Percentiles rank a stretch among this genome's conserved stretches.
These are phyloP conservation scores for Cancer borealis DNA, from an alignment of 2,888 invertebrate species.

Conservation along the genomic window DNA sequence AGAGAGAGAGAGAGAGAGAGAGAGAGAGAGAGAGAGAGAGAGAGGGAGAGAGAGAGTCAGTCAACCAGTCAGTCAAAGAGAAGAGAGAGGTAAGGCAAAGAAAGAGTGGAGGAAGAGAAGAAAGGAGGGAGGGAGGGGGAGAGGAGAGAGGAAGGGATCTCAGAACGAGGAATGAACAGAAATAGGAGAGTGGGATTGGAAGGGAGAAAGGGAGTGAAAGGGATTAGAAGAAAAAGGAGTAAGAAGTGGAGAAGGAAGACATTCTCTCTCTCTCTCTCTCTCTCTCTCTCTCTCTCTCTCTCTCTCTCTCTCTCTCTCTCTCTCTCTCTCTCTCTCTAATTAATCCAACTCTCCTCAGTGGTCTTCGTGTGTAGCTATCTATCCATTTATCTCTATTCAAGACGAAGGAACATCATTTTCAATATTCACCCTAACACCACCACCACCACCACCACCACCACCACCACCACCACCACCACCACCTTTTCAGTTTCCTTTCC, in stretches of 20 bases:
- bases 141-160: neutral
- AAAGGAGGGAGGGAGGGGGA: neutral
- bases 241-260: slow-evolving; percentile 5
- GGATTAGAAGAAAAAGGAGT: slow-evolving; percentile 4
- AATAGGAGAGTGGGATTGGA: neutral
- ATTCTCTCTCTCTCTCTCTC: neutral
- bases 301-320: slow-evolving; percentile 37
- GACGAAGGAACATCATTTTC: neutral
- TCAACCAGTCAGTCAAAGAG: slow-evolving; percentile 1
- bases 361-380: neutral
- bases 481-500: neutral
- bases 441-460: neutral
- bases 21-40: neutral
- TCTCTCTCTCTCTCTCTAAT: neutral
- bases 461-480: neutral
- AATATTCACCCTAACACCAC: neutral
- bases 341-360: neutral
- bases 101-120: neutral
- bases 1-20: neutral
- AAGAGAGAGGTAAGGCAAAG: neutral
- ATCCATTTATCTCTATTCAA: neutral
- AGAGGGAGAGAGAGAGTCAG: neutral
- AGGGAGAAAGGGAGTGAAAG: neutral
- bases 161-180: neutral
- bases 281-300: slow-evolving; percentile 37